Evolutionary conservation across 2,113 vertebrate species (phyloP).

Genomic region (Carlito syrichta): DNA sequence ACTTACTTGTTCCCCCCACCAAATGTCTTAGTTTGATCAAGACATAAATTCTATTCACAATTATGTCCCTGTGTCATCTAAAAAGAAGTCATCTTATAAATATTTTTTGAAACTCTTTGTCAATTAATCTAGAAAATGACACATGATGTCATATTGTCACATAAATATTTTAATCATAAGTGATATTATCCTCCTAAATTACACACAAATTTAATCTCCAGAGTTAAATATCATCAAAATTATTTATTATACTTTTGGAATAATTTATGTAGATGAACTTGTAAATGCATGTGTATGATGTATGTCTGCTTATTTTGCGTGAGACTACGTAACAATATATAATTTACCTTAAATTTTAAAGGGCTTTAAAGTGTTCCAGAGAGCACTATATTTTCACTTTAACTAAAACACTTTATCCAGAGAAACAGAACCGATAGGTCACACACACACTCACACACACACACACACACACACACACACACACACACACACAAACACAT

Average conservation of each 20-base stretch:
- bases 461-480: background rate
- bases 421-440: background rate
- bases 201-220: background rate
- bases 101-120: background rate
- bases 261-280: background rate
- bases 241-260: background rate
- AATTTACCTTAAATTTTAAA: background rate
- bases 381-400: background rate
- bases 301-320: background rate
- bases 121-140: background rate
- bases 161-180: background rate
- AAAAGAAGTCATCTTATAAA: background rate
- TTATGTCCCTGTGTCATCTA: background rate
- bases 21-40: background rate
- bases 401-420: background rate
- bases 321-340: background rate
- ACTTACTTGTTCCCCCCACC: background rate
- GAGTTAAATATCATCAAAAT: background rate
- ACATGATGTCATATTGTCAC: background rate
- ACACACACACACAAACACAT: no score
- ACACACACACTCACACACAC: fast-evolving
- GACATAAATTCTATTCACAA: background rate
- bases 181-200: background rate
- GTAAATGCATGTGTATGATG: background rate
- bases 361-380: background rate